These are phyloP conservation scores for Crotophaga sulcirostris DNA, from an alignment of 2,113 vertebrate species.

Conservation along the genomic window DNA sequence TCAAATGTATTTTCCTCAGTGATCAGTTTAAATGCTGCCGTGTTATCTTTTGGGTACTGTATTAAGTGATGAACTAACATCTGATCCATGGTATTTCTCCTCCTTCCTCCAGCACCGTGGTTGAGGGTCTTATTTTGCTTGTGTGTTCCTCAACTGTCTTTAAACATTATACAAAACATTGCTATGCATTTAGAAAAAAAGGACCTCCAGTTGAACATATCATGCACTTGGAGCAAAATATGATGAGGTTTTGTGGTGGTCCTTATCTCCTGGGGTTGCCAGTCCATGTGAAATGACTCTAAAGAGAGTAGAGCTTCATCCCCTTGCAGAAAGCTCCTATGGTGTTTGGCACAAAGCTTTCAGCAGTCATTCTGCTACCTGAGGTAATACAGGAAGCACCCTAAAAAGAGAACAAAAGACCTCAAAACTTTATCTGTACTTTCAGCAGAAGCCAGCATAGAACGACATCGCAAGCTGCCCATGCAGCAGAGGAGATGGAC, in stretches of 20 bases:
- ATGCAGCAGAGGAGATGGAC: rapidly evolving
- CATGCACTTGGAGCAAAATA: not conserved
- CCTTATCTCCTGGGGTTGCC: not conserved
- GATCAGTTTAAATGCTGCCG: not conserved
- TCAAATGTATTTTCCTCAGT: not conserved
- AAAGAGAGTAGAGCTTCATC: not conserved
- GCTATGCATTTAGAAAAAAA: not conserved
- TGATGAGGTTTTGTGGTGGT: not conserved
- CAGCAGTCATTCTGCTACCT: not conserved
- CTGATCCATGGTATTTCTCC: not conserved
- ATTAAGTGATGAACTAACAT: not conserved
- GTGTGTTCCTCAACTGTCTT: not conserved
- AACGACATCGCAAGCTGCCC: not conserved
- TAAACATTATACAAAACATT: not conserved
- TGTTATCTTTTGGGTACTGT: not conserved
- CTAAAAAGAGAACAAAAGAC: not conserved
- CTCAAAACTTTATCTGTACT: not conserved
- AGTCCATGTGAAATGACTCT: not conserved
- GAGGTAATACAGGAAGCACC: not conserved
- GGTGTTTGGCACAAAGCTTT: not conserved
- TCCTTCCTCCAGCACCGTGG: not conserved
- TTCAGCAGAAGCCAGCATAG: not conserved
- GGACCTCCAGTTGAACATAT: not conserved
- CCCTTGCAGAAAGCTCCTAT: not conserved
- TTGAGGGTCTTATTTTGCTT: not conserved